Evolutionary conservation across 2,113 vertebrate species (phyloP), one percentile per base, ranked within the genome.

Genomic region (Kryptolebias marmoratus): DNA sequence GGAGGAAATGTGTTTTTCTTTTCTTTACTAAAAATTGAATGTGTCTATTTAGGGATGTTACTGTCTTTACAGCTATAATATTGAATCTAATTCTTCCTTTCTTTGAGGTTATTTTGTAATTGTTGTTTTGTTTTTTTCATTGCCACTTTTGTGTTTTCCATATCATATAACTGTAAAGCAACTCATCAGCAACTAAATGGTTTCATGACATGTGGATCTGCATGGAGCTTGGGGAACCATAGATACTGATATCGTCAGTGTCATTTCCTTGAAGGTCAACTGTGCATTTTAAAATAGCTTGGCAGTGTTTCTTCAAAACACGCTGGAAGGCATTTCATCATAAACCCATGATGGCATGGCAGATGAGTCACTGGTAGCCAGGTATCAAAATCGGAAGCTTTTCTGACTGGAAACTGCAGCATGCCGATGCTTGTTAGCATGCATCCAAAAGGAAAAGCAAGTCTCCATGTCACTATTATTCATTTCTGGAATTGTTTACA

Each of bases 241-340:
- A 85, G 76, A 80, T 79, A 78, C 71, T 66, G 82, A 84, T 85
- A 71, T 81, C 71, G 71, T 83, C 77, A 64, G 80, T 78, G 75
- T 84, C 59, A 68, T 86, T 86, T 90, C 75, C 81, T 82, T 86
- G 72, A 90, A 91, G 88, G 85, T 89, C 87, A 90, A 71, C 59
- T 58, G 71, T 71, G 78, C 75, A 82, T 89, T 91, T 87, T 79
- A 80, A 91, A 87, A 88, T 85, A 81, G 71, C 77, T 80, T 53
- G 72, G 63, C 75, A 68, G 80, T 45, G 27, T 81, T 90, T 84
- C 81, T 83, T 79, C 57, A 83, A 42, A 83, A 86, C 76, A 74
- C 28, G 55, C 81, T 80, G 73, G 54, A 56, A 86, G 88, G 84
- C 82, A 84, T 87, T 76, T 88, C 72, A 71, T 78, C 61, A 80